These are phyloP conservation scores for Corythucha ciliata DNA, from an alignment of 2,888 invertebrate genomes.

Conservation along the genomic window DNA sequence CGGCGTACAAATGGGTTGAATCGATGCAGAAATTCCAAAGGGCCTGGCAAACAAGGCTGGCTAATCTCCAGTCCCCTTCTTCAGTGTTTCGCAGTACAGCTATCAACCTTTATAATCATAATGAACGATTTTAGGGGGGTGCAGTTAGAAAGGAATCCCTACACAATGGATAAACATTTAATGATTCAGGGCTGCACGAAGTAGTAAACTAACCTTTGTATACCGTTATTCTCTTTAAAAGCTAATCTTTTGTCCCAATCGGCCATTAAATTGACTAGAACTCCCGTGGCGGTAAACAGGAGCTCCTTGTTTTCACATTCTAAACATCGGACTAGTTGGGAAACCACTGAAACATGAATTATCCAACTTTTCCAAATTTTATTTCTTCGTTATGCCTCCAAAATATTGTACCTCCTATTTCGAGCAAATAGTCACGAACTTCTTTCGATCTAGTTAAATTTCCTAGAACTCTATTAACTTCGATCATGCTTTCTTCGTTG, in stretches of 20 bases:
- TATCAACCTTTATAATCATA: conserved; percentile 41
- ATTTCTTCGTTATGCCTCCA: too few relatives aligned
- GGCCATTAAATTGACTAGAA: conserved; percentile 68
- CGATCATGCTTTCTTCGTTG: conserved; percentile 49
- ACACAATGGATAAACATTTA: neutral
- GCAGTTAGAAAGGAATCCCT: neutral
- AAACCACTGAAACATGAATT: conserved; percentile 44
- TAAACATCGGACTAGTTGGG: conserved; percentile 50
- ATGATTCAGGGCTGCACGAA: neutral
- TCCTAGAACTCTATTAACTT: conserved; percentile 71
- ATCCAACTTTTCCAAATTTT: too few relatives aligned
- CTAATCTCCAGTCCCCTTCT: conserved; percentile 58
- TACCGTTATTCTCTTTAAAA: conserved; percentile 47
- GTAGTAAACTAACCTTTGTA: conserved; percentile 41
- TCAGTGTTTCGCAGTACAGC: conserved; percentile 50
- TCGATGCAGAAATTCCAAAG: conserved; percentile 56
- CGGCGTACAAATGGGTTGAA: conserved; percentile 44
- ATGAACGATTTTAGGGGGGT: neutral
- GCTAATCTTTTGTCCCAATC: conserved; percentile 48
- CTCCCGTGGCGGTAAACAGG: conserved; percentile 68
- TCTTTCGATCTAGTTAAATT: conserved; percentile 65
- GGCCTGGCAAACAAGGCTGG: conserved; percentile 63
- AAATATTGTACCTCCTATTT: conserved; percentile 54
- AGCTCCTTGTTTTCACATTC: conserved; percentile 52
- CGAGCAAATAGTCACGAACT: conserved; percentile 55